Evolutionary conservation across 2,888 invertebrate genomes (phyloP).

Genomic region (Clistopyga incitator): DNA sequence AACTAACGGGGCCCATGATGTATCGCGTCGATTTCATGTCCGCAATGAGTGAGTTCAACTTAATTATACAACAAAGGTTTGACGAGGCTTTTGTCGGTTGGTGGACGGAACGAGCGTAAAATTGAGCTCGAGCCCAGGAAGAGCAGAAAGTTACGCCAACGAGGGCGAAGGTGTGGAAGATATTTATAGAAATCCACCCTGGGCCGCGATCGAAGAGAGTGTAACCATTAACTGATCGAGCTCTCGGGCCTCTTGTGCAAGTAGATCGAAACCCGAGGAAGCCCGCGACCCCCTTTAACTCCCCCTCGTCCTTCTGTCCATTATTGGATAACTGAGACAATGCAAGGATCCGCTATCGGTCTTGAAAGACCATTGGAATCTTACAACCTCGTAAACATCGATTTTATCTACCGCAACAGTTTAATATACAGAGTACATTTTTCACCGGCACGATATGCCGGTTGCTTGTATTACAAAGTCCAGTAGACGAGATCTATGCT

Average conservation of each 20-base stretch:
- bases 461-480: not conserved
- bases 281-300: conserved; percentile 16
- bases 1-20: not conserved
- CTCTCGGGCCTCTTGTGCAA: conserved; percentile 63
- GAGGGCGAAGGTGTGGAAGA: conserved; percentile 65
- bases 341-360: not conserved
- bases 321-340: conserved; percentile 39
- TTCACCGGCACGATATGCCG: conserved; percentile 9
- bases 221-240: conserved; percentile 62
- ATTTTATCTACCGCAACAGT: conserved; percentile 5
- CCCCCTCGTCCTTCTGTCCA: conserved; percentile 42
- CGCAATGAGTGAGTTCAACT: conserved; percentile 14
- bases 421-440: conserved; percentile 1
- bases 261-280: conserved; percentile 68
- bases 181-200: conserved; percentile 69
- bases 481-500: not conserved
- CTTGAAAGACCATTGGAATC: not conserved
- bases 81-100: conserved; percentile 57
- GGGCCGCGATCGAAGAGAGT: conserved; percentile 55
- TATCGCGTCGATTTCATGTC: not conserved
- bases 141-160: conserved; percentile 63
- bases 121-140: conserved; percentile 66
- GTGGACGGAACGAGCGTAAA: conserved; percentile 58
- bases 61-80: conserved; percentile 65
- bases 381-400: not conserved